Conservation (phyloP, 2,113 vertebrate species). For the Pachycephala philippinensis region DNA sequence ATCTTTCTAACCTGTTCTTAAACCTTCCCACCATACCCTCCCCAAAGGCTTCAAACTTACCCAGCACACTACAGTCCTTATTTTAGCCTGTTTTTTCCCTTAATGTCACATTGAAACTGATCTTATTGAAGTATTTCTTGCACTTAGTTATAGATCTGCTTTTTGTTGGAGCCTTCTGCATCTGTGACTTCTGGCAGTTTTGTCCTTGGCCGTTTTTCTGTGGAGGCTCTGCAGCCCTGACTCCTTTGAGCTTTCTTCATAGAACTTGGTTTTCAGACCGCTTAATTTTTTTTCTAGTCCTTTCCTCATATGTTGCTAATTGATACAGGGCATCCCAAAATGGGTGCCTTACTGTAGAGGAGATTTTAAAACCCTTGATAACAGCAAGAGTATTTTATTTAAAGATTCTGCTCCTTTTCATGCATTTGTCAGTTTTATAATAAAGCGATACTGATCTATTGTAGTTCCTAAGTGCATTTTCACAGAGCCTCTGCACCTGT, state of each 20-base stretch:
- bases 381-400: not conserved
- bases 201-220: not conserved
- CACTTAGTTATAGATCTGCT: not conserved
- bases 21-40: not conserved
- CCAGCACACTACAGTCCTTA: fast-evolving
- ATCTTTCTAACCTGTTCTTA: not conserved
- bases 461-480: not conserved
- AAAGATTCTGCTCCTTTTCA: not conserved
- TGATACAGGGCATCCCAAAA: not conserved
- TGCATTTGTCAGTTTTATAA: not conserved
- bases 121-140: not conserved
- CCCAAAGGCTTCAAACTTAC: not conserved
- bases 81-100: not conserved
- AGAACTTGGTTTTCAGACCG: not conserved
- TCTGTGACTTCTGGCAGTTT: not conserved
- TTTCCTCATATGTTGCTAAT: not conserved
- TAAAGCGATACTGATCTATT: not conserved
- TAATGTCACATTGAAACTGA: not conserved
- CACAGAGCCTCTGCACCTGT: not conserved
- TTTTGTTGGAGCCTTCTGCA: not conserved
- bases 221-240: not conserved
- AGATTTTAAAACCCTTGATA: not conserved
- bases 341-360: not conserved
- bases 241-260: not conserved
- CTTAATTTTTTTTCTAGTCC: not conserved